phyloP scores from a whole-genome alignment of 2,888 invertebrate species.

The Bellardia pandia region DNA sequence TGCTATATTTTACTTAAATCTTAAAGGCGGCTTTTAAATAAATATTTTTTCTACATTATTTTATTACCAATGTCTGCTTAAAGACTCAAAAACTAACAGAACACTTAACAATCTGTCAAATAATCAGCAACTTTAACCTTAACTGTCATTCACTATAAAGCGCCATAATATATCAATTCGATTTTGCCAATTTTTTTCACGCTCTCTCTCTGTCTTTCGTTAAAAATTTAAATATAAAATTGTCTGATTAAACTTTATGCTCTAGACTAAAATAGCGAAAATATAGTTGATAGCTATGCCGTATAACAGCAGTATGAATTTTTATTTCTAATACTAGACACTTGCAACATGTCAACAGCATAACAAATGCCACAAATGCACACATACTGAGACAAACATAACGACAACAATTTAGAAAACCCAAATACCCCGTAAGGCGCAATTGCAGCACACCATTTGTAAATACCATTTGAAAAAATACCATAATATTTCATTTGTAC shows the following conservation, averaged over 20 bases:
- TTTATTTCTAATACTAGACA: slow-evolving; percentile 55
- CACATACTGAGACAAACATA: neutral
- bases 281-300: slow-evolving; percentile 16
- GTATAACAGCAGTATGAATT: slow-evolving; percentile 18
- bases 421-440: slow-evolving; percentile 56
- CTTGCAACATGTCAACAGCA: slow-evolving; percentile 70
- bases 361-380: slow-evolving; percentile 63
- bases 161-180: slow-evolving; percentile 71
- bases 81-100: slow-evolving; percentile 39
- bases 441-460: slow-evolving; percentile 65
- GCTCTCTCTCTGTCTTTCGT: neutral
- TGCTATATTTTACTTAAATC: slow-evolving; percentile 36
- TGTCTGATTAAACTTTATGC: slow-evolving; percentile 34
- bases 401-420: slow-evolving; percentile 15
- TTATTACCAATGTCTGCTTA: neutral
- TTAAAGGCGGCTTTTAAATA: slow-evolving; percentile 10
- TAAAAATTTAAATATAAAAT: slow-evolving; percentile 25
- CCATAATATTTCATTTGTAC: slow-evolving; percentile 63
- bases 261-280: slow-evolving; percentile 19
- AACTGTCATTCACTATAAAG: slow-evolving; percentile 76
- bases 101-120: slow-evolving; percentile 77
- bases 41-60: neutral
- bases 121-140: slow-evolving; percentile 81
- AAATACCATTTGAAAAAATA: slow-evolving; percentile 62
- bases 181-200: slow-evolving; percentile 5